These are phyloP conservation scores for Ispidina picta DNA, from an alignment of 2,797 vertebrate genomes.

Conservation along the genomic window DNA sequence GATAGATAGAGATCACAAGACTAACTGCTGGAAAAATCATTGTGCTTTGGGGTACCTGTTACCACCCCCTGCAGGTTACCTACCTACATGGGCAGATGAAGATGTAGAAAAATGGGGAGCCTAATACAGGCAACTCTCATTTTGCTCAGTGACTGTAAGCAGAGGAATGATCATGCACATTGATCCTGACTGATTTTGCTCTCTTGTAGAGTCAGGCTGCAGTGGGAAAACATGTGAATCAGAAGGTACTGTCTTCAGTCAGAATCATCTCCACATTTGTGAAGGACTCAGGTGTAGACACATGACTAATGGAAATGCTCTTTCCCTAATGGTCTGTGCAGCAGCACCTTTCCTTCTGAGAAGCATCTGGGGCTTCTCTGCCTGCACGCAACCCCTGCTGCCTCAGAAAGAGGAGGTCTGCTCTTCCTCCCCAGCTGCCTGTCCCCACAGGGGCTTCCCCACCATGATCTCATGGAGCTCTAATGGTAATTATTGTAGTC, in stretches of 20 bases:
- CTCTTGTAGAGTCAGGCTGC: not conserved
- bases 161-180: not conserved
- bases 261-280: not conserved
- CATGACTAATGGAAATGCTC: not conserved
- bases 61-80: rapidly evolving
- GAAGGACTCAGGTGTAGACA: not conserved
- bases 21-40: not conserved
- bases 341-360: not conserved
- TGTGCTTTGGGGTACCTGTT: not conserved
- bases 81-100: rapidly evolving
- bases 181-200: not conserved
- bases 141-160: not conserved
- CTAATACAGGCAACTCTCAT: rapidly evolving
- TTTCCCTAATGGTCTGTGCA: not conserved
- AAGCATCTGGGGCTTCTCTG: not conserved
- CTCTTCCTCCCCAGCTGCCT: not conserved
- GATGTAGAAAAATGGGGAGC: not conserved
- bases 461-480: not conserved
- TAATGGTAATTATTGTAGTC: not conserved
- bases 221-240: not conserved
- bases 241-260: not conserved
- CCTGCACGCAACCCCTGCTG: not conserved
- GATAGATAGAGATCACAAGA: not conserved
- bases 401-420: not conserved
- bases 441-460: not conserved